phyloP scores from a whole-genome alignment of 1,140 invertebrate species.

The Caenorhabditis tropicalis region DNA sequence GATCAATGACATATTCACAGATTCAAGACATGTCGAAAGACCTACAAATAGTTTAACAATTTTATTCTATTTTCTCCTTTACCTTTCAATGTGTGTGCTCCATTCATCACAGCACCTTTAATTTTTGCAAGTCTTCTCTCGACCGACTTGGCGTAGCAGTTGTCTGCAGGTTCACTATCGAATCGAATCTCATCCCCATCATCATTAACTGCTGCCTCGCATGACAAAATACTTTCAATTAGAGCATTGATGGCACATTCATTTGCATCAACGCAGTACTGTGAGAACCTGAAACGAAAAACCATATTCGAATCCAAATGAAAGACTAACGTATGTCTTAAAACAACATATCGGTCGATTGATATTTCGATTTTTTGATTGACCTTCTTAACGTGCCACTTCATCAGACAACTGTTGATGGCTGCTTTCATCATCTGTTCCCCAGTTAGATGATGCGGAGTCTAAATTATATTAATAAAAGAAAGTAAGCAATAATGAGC shows the following conservation, averaged over 20 bases:
- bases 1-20: background rate
- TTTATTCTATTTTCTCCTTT: too few species aligned
- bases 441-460: background rate
- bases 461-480: background rate
- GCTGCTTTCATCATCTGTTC: conserved; percentile 30
- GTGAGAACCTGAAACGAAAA: background rate
- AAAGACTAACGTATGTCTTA: background rate
- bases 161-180: background rate
- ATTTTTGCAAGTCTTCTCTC: background rate
- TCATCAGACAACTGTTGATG: background rate
- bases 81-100: background rate
- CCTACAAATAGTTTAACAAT: background rate
- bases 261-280: background rate
- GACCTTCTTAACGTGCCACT: conserved; percentile 32
- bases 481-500: too few species aligned
- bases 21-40: background rate
- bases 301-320: background rate
- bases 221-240: conserved; percentile 7
- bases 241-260: conserved; percentile 33
- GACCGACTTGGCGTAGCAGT: conserved; percentile 14
- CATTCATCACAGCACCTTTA: background rate
- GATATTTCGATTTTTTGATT: conserved; percentile 24
- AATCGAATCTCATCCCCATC: conserved; percentile 22
- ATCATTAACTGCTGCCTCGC: background rate
- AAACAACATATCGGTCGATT: conserved; percentile 11